Base-by-base conservation (phyloP, 2,797 vertebrate species). In the Perodicticus potto region DNA sequence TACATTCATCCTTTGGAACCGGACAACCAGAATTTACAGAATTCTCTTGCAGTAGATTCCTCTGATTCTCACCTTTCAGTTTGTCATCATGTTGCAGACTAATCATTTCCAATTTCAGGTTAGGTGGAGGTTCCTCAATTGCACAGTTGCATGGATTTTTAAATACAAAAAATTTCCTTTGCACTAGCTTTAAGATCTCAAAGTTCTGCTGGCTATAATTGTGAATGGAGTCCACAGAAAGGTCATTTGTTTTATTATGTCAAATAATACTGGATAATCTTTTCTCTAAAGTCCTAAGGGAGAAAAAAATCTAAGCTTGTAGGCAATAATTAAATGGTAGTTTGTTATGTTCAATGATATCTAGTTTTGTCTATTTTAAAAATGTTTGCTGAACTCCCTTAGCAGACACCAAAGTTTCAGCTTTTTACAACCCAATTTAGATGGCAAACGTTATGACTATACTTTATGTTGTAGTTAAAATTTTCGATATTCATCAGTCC, bases 111-210 rank as follows among this genome's bases (percentile, higher is more conserved):
- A 86, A 14, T 10, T 70, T 27, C 90, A 83, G 23, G 25, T 81
- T 34, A 85, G 8, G 12, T 40, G 5, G 16, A 67, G 74, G 17
- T 5, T 70, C 27, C 53, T 92, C 61, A 55, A 49, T 0, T 78
- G 40, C 37, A 37, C 2, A 27, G 4, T 59, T 74, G 69, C 93
- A 53, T 77, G 32, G 32, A 61, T 89, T 85, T 81, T 80, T 67
- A 93, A 95, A 89, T 55, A 65, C 19, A 57, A 65, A 77, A 77
- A 69, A 40, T 88, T 77, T 59, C 37, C 72, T 92, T 95, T 49
- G 37, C n/a, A 49, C 8, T 2, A n/a, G 22, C 40, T 29, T 0
- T 59, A 53, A 86, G 49, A 16, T 55, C 86, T 76, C 13, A 61
- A 67, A 86, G 7, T 4, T 0, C 14, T 57, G 12, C 78, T 83